These are phyloP conservation scores for Chromoteleia sp. DNA, from an alignment of 2,888 invertebrate species.

Conservation along the genomic window DNA sequence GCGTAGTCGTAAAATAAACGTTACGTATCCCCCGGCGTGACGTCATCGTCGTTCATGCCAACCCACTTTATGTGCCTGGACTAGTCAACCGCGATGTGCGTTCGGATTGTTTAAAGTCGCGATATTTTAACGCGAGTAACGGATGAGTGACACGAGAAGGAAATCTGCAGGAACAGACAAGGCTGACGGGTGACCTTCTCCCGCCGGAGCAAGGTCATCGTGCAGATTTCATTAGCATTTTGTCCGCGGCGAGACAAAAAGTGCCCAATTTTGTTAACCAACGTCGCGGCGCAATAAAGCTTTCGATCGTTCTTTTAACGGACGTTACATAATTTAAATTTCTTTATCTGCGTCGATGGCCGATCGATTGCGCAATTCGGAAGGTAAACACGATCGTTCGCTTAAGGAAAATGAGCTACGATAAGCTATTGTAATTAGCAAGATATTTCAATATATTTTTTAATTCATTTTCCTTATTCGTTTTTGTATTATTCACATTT, in stretches of 20 bases:
- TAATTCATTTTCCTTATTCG: no score
- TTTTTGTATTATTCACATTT: no score
- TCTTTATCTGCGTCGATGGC: no score
- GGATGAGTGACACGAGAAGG: constrained; percentile 3
- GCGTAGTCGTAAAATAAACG: constrained; percentile 20
- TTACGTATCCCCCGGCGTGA: not conserved
- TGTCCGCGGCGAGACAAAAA: not conserved
- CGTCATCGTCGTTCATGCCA: not conserved
- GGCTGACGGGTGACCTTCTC: not conserved
- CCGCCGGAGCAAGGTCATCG: constrained; percentile 9
- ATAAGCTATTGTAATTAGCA: no score
- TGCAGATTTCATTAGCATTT: constrained; percentile 2
- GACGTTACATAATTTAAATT: no score
- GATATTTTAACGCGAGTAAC: constrained; percentile 14
- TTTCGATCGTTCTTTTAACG: no score
- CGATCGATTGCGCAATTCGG: no score
- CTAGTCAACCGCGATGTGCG: not conserved
- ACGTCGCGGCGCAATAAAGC: no score
- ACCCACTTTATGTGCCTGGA: constrained; percentile 18
- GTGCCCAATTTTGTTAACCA: not conserved
- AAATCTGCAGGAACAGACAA: constrained; percentile 12
- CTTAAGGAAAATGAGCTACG: no score
- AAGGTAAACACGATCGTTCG: not conserved
- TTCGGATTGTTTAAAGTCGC: constrained; percentile 7
- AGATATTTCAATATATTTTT: no score